Evolutionary conservation across 2,888 invertebrate species (phyloP).

Genomic region (Sphinx pinastri): DNA sequence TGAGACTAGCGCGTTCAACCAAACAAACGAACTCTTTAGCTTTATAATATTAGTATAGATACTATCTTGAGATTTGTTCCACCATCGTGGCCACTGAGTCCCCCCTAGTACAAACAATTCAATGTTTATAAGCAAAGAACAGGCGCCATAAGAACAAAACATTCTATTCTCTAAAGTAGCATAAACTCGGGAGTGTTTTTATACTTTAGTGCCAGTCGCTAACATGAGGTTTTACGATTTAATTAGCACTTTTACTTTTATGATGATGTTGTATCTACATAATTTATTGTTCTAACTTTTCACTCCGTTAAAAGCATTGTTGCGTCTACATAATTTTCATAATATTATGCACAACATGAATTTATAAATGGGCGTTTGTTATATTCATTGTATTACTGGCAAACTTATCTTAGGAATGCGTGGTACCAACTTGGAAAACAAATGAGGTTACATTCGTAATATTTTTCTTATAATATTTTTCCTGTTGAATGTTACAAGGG

Average conservation of each 20-base stretch:
- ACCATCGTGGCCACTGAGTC: not conserved
- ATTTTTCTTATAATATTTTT: too few species aligned
- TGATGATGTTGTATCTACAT: not conserved
- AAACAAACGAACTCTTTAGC: too few species aligned
- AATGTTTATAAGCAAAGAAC: not conserved
- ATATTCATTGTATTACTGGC: not conserved
- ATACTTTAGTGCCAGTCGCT: slow-evolving; percentile 5
- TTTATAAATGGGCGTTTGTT: not conserved
- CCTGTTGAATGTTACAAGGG: too few species aligned
- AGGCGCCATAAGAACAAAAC: not conserved
- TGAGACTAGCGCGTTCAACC: too few species aligned
- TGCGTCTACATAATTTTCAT: not conserved
- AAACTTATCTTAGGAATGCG: not conserved
- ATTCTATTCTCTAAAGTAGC: slow-evolving; percentile 1
- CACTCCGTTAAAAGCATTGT: slow-evolving; percentile 1
- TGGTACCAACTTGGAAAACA: too few species aligned
- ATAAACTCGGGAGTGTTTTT: slow-evolving; percentile 17
- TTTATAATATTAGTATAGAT: too few species aligned
- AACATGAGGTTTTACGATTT: slow-evolving; percentile 5
- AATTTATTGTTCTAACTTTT: not conserved
- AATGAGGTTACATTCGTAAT: too few species aligned
- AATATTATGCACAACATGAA: not conserved
- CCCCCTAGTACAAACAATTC: not conserved
- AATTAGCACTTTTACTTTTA: slow-evolving; percentile 21
- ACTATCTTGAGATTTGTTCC: not conserved